These are phyloP conservation scores for Heterodera carotae DNA, from an alignment of 1,140 invertebrate species.

Conservation along the genomic window DNA sequence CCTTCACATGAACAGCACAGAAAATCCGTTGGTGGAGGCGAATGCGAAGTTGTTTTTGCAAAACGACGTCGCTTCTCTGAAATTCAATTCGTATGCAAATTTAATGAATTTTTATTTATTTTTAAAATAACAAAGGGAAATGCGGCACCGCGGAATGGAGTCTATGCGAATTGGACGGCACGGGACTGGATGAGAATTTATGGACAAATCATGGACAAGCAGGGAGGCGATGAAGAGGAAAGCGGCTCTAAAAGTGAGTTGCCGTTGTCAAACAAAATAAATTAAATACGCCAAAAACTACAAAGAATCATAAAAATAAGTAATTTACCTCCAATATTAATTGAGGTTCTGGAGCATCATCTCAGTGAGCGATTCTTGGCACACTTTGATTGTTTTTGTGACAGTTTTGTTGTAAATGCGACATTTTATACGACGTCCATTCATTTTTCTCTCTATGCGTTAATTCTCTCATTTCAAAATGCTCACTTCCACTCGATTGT, in stretches of 20 bases:
- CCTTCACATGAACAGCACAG: not conserved
- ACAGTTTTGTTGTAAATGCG: not conserved
- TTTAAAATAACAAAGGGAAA: too few relatives aligned
- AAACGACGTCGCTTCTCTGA: constrained; percentile 20
- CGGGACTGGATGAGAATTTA: constrained; percentile 29
- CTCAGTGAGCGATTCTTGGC: not conserved
- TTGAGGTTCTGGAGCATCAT: not conserved
- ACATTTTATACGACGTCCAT: too few relatives aligned
- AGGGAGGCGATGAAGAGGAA: not conserved
- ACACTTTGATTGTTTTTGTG: not conserved
- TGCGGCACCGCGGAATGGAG: constrained; percentile 20
- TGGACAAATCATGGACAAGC: not conserved
- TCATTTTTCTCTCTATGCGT: too few relatives aligned
- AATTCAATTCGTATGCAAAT: constrained; percentile 2
- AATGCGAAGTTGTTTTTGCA: not conserved
- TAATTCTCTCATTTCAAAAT: too few relatives aligned
- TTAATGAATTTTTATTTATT: constrained; percentile 3
- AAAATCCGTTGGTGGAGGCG: not conserved
- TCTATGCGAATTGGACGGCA: constrained; percentile 1
- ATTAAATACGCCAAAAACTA: too few relatives aligned
- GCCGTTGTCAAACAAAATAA: too few relatives aligned
- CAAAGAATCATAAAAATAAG: not conserved
- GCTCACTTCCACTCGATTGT: too few relatives aligned
- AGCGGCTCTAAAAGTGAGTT: not conserved
- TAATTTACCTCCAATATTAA: not conserved